Base-by-base conservation (phyloP, 2,797 vertebrate genomes). In the Poecilia picta region DNA sequence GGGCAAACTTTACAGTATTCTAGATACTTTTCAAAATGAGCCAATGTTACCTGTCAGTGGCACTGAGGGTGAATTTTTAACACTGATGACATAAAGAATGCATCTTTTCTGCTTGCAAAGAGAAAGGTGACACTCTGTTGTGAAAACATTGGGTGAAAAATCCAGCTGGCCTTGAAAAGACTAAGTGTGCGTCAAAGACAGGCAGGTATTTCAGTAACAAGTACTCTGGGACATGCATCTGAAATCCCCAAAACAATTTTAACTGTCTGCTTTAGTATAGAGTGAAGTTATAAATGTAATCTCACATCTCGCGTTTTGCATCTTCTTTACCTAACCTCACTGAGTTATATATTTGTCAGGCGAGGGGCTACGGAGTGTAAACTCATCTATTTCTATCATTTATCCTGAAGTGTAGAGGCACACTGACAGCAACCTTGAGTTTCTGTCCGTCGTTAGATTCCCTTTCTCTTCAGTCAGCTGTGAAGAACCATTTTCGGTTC, bases 401-500 rank as follows among this genome's bases (percentile, higher is more conserved):
- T 91, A 88, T 87, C 81, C 83, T 83, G 90, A 84, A 85, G 82
- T 81, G 82, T 80, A 82, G 82, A 86, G 83, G 89, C 87, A 83
- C 78, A 71, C 86, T 57, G 81, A 91, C 91, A 90, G 89, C 87
- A 91, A 77, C 83, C 78, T 84, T 23, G 36, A 82, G 87, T 85
- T 78, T 81, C 86, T 86, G 93, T 91, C 91, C 91, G 86, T 89
- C 84, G 87, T 87, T 83, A 83, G 82, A 85, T 85, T 85, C 83
- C 81, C 91, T 83, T 79, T 91, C 86, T 88, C 86, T 84, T 89
- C 91, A 84, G 73, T 93, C 91, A 87, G 87, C 85, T 90, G 91
- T 90, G 83, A 86, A 92, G 90, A 85, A 88, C 89, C 91, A 89
- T 92, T 93, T 93, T 90, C 86, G 89, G 87, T 91, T 88, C 87